A percentile compares a stretch with the other conserved stretches of the same genome.
phyloP scores from a whole-genome alignment of 2,113 vertebrate species.

The Sciurus niger region DNA sequence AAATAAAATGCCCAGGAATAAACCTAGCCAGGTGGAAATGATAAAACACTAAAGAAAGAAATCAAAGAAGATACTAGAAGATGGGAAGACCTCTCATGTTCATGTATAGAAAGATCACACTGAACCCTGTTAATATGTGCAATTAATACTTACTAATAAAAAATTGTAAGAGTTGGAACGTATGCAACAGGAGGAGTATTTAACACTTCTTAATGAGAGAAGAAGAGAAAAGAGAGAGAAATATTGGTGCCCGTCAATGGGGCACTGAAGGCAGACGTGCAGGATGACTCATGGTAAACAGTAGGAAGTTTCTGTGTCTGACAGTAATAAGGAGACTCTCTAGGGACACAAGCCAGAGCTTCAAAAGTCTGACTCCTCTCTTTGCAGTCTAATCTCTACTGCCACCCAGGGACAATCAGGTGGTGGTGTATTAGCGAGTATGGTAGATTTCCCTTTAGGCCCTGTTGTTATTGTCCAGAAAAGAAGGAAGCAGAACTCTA shows the following conservation, averaged over 20 bases:
- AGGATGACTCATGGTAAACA: no score
- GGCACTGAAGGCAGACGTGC: accelerated
- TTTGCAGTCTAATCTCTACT: background rate
- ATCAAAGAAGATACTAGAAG: background rate
- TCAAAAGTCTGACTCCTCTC: no score
- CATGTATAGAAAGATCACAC: background rate
- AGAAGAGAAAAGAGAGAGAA: no score
- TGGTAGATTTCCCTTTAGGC: background rate
- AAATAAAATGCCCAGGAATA: background rate
- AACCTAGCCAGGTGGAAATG: background rate
- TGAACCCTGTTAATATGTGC: background rate
- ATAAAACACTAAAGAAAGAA: background rate
- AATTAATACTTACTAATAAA: background rate
- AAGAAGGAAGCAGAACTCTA: background rate
- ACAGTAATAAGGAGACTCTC: background rate
- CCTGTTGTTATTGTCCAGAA: background rate
- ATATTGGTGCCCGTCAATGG: accelerated
- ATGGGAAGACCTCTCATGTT: background rate
- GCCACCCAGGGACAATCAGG: background rate
- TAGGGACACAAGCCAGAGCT: background rate
- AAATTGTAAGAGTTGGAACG: background rate
- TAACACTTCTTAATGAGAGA: background rate
- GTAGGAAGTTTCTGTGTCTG: background rate
- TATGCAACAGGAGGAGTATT: background rate
- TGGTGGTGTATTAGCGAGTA: background rate